Evolutionary conservation across 1,140 invertebrate species (phyloP), one percentile per base, ranked within the genome.

Genomic region (Protaetia brevitarsis): DNA sequence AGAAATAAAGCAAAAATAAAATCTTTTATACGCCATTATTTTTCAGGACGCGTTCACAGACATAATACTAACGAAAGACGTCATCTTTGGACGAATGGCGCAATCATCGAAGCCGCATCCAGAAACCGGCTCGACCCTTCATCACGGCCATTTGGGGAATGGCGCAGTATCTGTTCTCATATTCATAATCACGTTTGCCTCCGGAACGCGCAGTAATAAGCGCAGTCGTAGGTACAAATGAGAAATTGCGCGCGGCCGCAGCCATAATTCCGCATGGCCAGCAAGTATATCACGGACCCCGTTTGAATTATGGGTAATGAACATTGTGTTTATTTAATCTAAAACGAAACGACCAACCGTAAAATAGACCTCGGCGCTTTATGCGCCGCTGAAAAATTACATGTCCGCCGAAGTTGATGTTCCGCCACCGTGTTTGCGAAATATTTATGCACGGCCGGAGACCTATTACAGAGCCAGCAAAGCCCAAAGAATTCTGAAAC

Each of bases 111-210:
- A 45, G 13, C 13, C 41, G 13, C 41, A 19, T 45, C 41, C 41
- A 45, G 16, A 16, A 19, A 7, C 23, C 3, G 41, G 4, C 8
- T 8, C 41, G 16, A 21, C 13, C 41, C 41, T 19, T 13, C 41
- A 45, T 45, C 41, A 45, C 13, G 41, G 41, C 41, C 61, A 64
- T 64, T 56, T 67, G 34, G 61, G 23, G 62, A 51, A 45, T 45
- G 41, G 16, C 41, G 41, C 41, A 45, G 41, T 45, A 45, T 45
- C 41, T 19, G 70, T 73, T 75, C 72, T 72, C 72, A 75, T 75
- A 75, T 73, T 75, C 73, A 75, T 75, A 75, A 75, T 75, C 73
- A 73, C 73, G 72, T 75, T 75, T 74, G 41, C 41, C 71, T 69
- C 69, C 67, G 65, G 69, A 72, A 69, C 41, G 41, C 41, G 41